These are phyloP conservation scores for Nasonia oneida DNA, from an alignment of 2,888 invertebrate genomes.

Conservation along the genomic window DNA sequence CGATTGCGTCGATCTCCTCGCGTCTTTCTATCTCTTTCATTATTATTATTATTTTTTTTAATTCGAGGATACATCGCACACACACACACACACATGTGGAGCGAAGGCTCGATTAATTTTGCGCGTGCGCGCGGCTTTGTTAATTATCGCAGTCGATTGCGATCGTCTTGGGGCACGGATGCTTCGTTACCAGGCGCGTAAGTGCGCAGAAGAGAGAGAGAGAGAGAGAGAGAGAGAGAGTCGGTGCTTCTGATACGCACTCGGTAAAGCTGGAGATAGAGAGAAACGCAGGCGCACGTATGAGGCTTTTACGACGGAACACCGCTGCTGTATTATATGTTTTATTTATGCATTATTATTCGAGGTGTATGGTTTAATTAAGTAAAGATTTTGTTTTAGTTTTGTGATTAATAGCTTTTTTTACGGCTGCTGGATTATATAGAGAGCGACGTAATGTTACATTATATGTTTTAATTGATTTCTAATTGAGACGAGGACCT, in stretches of 20 bases:
- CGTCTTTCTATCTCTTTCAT: neutral
- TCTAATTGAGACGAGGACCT: neutral
- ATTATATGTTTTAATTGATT: no score
- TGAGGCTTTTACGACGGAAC: neutral
- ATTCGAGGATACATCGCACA: neutral
- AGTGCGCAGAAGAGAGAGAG: neutral
- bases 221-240: neutral
- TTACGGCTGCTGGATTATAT: neutral
- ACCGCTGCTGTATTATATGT: neutral
- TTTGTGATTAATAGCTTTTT: neutral
- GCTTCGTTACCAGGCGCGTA: constrained; percentile 5
- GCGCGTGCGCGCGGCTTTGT: neutral
- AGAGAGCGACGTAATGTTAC: no score
- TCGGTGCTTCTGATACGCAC: neutral
- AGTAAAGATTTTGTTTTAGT: neutral
- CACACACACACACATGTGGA: neutral
- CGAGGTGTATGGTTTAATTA: neutral
- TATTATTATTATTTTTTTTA: neutral
- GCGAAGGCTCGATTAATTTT: constrained; percentile 10
- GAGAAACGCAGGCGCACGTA: neutral
- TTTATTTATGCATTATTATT: neutral
- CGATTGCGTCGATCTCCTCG: neutral
- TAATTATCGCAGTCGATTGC: constrained; percentile 8
- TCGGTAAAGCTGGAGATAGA: neutral
- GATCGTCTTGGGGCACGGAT: neutral